Evolutionary conservation across 2,113 vertebrate species (phyloP), one percentile per base, ranked within the genome.

Genomic region (Scopus umbretta): DNA sequence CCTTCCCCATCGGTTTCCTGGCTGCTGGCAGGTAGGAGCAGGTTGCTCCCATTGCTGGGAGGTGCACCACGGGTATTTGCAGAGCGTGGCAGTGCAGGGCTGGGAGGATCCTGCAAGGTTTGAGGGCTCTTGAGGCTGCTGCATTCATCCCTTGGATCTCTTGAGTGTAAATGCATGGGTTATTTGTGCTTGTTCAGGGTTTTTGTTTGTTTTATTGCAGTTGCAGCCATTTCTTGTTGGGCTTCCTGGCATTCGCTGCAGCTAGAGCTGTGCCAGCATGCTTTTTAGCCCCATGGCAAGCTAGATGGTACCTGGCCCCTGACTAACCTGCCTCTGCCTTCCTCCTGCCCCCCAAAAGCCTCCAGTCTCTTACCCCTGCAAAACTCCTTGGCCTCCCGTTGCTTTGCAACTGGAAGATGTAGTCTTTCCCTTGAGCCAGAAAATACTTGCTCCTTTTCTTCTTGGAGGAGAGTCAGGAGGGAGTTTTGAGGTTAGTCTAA

Each of bases 401-500:
- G 45, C 70, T 87, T 96, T 92, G 92, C 90, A 96, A 92, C 55
- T 91, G 88, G 75, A 71, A 95, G 34, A 55, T 45, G 87, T 49
- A 86, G 71, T 68, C 68, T 67, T 94, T 91, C 56, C 71, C 38
- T 91, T 52, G 30, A 94, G 80, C 47, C 72, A 88, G 63, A 62
- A 72, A 88, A 25, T n/a, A 67, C 47, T 85, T 73, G 42, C n/a
- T 82, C 30, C 38, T 87, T 34, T 74, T 93, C 45, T 53, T 76
- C 73, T 34, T 66, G 91, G 75, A 76, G 67, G 9, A 5, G 50
- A 63, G 43, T 82, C 66, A 62, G 74, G 86, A 87, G 61, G 42
- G 49, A 70, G 29, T 56, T 80, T 27, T 18, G 68, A 19, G 68
- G 4, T 16, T 55, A 62, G 11, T 79, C 10, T 50, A 10, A 16